Base-by-base conservation (phyloP, 1,140 invertebrate genomes). In the Zaprionus capensis region DNA sequence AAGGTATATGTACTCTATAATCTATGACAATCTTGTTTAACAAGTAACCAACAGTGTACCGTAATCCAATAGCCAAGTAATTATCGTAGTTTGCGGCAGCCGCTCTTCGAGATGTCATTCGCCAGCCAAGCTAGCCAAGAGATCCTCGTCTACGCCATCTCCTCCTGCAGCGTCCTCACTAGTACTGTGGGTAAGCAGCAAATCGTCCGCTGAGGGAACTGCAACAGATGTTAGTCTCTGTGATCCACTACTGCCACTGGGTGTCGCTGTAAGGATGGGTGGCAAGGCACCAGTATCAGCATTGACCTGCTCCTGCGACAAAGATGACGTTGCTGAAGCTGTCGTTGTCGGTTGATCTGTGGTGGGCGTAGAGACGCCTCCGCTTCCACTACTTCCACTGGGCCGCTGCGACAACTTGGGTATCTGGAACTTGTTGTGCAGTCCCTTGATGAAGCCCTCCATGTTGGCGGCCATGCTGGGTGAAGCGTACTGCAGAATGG, bases 371-470 rank as follows among this genome's bases (percentile, higher is more conserved):
- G 46, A 66, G 12, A 53, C 74, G 11, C 81, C 77, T 59, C 69
- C 74, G 9, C 22, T 15, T 5, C 59, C 68, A 22, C 24, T 62
- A n/a, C 17, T 66, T 46, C 53, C 20, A 81, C 64, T 70, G 46
- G 59, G 17, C 28, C 81, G n/a, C 78, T 92, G 91, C 0, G 96
- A 96, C 59, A 97, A 87, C 93, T 97, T 97, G 0, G 97, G 97
- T 83, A 97, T 97, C 93, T 97, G 96, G 93, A 97, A 97, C 85
- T 97, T 97, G 1, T 96, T 96, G 85, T 97, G 96, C 9, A 97
- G 91, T 20, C 96, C 95, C 80, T 97, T 97, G 53, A 96, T 96
- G 17, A 96, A 92, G 14, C 96, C 96, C 84, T 96, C 96, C 73
- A 96, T 90, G 64, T 73, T 95, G 31, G 91, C 82, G 2, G 86